Evolutionary conservation across 2,113 vertebrate species (phyloP).

Genomic region (Channa argus): DNA sequence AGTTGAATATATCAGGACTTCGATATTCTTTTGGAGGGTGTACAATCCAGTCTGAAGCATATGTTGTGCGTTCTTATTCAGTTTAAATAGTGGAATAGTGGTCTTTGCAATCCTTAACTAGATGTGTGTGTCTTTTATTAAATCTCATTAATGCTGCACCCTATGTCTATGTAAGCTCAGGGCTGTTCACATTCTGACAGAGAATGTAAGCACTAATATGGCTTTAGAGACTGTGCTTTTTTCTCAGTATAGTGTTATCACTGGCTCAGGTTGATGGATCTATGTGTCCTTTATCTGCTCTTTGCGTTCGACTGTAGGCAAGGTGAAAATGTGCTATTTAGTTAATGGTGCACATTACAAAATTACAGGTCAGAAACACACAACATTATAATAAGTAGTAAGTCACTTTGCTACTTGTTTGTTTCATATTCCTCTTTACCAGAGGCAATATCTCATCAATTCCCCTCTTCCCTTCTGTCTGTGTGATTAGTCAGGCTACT

Average conservation of each 20-base stretch:
- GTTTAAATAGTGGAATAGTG: constrained; percentile 50
- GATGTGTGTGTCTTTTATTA: constrained; percentile 34
- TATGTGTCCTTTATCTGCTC: neutral
- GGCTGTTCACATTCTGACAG: constrained; percentile 16
- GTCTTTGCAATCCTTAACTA: constrained; percentile 46
- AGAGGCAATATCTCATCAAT: constrained; percentile 50
- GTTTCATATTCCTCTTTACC: constrained; percentile 53
- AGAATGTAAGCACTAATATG: neutral
- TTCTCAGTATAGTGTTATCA: neutral
- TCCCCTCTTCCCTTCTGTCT: constrained; percentile 65
- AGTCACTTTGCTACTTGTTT: constrained; percentile 45
- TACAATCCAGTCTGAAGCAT: constrained; percentile 38
- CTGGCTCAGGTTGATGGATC: constrained; percentile 5
- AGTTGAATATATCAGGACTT: constrained; percentile 50
- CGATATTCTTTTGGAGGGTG: constrained; percentile 46
- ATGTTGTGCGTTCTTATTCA: constrained; percentile 42
- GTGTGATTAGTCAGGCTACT: constrained; percentile 52
- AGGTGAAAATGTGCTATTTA: constrained; percentile 35
- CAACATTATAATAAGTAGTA: constrained; percentile 51
- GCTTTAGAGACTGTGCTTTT: constrained; percentile 16
- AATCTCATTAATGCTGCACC: constrained; percentile 44
- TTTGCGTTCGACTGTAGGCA: constrained; percentile 14
- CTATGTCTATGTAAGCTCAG: constrained; percentile 15
- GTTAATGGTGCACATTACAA: constrained; percentile 36
- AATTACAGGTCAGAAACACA: constrained; percentile 57